phyloP scores from a whole-genome alignment of 2,888 invertebrate genomes.

The Eremobia ochroleuca region DNA sequence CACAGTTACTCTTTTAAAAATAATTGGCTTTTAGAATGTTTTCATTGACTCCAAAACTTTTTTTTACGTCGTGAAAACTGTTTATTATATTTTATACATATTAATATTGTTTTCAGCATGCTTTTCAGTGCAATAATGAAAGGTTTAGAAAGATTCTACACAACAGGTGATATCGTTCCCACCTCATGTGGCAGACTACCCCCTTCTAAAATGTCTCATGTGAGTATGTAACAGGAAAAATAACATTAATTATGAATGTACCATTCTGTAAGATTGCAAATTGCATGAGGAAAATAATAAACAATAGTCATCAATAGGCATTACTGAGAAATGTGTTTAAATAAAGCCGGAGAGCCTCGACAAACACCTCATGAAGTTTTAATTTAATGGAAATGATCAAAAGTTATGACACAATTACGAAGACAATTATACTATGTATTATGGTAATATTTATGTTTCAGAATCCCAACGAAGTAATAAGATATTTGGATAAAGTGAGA shows the following conservation, averaged over 20 bases:
- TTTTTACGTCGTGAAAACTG: neutral
- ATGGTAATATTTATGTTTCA: constrained; percentile 64
- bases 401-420: neutral
- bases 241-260: constrained; percentile 1
- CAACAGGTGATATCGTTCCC: constrained; percentile 90
- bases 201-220: constrained; percentile 79
- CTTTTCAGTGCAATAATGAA: constrained; percentile 92
- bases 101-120: constrained; percentile 82
- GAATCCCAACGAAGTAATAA: constrained; percentile 91
- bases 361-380: no score
- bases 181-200: constrained; percentile 88
- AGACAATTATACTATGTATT: neutral
- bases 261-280: neutral
- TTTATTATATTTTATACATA: neutral
- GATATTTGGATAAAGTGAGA: constrained; percentile 91
- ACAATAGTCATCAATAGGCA: neutral
- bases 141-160: constrained; percentile 92
- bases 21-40: neutral
- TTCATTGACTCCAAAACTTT: neutral
- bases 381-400: neutral
- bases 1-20: neutral
- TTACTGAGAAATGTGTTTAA: no score
- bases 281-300: constrained; percentile 7
- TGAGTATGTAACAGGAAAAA: constrained; percentile 66
- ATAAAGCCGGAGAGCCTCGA: no score